Conservation (phyloP, 2,797 vertebrate genomes). For the Pipistrellus kuhlii region DNA sequence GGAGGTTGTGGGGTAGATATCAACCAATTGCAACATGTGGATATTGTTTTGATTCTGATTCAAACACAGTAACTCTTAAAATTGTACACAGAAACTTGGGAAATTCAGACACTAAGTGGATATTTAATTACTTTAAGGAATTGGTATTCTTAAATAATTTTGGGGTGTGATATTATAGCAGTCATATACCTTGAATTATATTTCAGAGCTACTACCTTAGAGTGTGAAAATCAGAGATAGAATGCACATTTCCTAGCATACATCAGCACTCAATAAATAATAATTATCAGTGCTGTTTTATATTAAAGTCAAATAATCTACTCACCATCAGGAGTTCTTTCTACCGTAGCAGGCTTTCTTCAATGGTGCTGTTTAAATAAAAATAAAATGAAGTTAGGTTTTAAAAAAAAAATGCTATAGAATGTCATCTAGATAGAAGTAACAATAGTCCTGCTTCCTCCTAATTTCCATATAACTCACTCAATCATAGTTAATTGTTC, state of each 20-base stretch:
- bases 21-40: background rate
- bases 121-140: conserved; percentile 1
- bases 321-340: conserved; percentile 29
- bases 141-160: background rate
- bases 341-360: background rate
- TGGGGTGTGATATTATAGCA: background rate
- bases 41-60: conserved; percentile 2
- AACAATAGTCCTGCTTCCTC: background rate
- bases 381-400: conserved; percentile 15
- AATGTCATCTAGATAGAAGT: background rate
- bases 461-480: background rate
- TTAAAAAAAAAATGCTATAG: background rate
- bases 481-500: conserved; percentile 23
- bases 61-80: conserved; percentile 2
- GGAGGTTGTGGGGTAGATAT: background rate
- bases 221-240: background rate
- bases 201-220: background rate
- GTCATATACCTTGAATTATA: background rate
- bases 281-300: background rate
- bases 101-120: background rate
- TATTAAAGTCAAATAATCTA: background rate
- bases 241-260: background rate
- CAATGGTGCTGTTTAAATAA: background rate
- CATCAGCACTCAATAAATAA: background rate
- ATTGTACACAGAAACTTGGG: background rate